Conservation (phyloP, 2,797 vertebrate species). For the Acridotheres tristis region DNA sequence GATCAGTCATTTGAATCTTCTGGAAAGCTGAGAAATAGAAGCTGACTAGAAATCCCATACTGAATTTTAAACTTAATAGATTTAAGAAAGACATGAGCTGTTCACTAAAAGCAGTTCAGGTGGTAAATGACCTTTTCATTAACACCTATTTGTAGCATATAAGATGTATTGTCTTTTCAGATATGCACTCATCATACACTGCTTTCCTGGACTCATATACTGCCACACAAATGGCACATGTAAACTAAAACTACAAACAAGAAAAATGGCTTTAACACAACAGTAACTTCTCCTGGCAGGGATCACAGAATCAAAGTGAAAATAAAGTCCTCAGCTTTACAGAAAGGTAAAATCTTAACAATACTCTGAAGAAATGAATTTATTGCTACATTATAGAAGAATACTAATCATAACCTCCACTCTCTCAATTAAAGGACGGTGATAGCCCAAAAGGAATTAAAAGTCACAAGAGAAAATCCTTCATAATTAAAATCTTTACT, state of each 20-base stretch:
- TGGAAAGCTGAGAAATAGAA: not conserved
- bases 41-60: not conserved
- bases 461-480: not conserved
- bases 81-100: not conserved
- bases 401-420: not conserved
- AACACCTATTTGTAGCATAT: not conserved
- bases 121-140: not conserved
- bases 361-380: not conserved
- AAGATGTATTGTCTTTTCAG: not conserved
- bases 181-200: not conserved
- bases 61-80: not conserved
- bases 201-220: not conserved
- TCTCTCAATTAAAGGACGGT: not conserved
- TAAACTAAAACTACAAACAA: not conserved
- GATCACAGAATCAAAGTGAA: not conserved
- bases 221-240: not conserved
- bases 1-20: not conserved
- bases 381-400: not conserved
- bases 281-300: not conserved
- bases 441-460: not conserved
- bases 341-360: not conserved
- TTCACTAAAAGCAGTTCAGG: not conserved
- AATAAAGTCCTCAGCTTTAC: not conserved
- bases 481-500: not conserved
- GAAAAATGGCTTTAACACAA: not conserved